Base-by-base conservation (phyloP, 30 jellyfish, hydroid and myxozoan genomes). In the Chrysaora quinquecirrha region DNA sequence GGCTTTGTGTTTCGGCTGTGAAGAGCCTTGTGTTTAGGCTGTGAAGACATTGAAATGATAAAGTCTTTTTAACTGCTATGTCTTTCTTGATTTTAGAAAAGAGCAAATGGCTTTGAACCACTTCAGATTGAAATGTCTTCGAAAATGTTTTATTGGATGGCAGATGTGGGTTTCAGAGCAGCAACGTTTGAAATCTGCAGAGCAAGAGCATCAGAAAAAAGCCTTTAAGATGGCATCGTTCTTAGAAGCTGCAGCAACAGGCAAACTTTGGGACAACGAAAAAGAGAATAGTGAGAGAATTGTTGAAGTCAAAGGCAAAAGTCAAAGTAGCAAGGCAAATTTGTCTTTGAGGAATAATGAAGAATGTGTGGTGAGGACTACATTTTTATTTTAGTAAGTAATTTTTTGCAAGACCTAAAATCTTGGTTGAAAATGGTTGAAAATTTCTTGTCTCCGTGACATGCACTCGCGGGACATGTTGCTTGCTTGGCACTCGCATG, bases 71-170 rank as follows among this genome's bases (percentile, higher is more conserved):
- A n/a, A n/a, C n/a, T n/a, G n/a, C n/a, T n/a, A n/a, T n/a, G n/a
- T n/a, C n/a, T n/a, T n/a, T n/a, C n/a, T n/a, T n/a, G n/a, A n/a
- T 61, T 75, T 34, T 65, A 91, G 98, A 73, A 91, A 91, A 30
- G 95, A 80, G 50, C 95, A 85, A 56, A 84, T 91, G 96, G 98
- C 98, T n/a, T 21, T 56, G 1, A 71, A 85, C 14, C 91, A 85
- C 77, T 38, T 23, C 63, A 31, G 78, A 20, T 50, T 74, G 64
- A 85, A 76, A 64, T 54, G 73, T 28, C 87, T 78, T 14, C 62
- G 89, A 19, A 56, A 49, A 22, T 84, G 95, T 56, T 85, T 91
- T 10, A 25, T 38, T 21, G 22, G 50, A 23, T 91, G 98, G 98
- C 85, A 47, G 46, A 56, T 35, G 38, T 91, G 94, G 90, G 72